These are phyloP conservation scores for Calephelis perditalis DNA, from an alignment of 2,888 invertebrate genomes.

Conservation along the genomic window DNA sequence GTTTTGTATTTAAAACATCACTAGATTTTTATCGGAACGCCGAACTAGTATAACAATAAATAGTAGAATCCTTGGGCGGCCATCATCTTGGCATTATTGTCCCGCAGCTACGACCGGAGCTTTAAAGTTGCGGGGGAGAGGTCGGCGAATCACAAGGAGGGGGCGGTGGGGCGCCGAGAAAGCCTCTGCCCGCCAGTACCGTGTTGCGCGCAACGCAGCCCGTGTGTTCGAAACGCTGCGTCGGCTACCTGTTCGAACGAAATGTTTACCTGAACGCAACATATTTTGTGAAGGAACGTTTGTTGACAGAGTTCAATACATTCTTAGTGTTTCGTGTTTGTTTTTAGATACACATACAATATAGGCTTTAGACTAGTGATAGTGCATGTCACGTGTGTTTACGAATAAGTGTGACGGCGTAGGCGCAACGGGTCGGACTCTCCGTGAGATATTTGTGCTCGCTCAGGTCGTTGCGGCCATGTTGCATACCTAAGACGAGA, in stretches of 20 bases:
- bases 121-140: conserved; percentile 63
- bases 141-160: conserved; percentile 42
- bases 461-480: conserved; percentile 75
- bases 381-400: conserved; percentile 74
- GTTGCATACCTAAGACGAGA: conserved; percentile 76
- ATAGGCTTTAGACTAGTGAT: conserved; percentile 30
- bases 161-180: conserved; percentile 55
- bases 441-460: conserved; percentile 75
- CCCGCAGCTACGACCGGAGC: conserved; percentile 66
- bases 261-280: conserved; percentile 47
- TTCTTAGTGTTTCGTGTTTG: conserved; percentile 25
- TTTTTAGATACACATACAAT: conserved; percentile 21
- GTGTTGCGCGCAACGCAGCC: conserved; percentile 59
- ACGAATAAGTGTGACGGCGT: conserved; percentile 73
- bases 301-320: conserved; percentile 9
- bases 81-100: conserved; percentile 74
- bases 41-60: conserved; percentile 49
- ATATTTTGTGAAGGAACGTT: neutral
- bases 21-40: conserved; percentile 45
- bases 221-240: conserved; percentile 50
- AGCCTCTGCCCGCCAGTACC: conserved; percentile 72
- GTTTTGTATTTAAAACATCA: neutral
- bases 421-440: conserved; percentile 73
- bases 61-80: conserved; percentile 70
- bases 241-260: conserved; percentile 42